These are phyloP conservation scores for Trichacis sp. DNA, from an alignment of 2,888 invertebrate genomes.

Conservation along the genomic window DNA sequence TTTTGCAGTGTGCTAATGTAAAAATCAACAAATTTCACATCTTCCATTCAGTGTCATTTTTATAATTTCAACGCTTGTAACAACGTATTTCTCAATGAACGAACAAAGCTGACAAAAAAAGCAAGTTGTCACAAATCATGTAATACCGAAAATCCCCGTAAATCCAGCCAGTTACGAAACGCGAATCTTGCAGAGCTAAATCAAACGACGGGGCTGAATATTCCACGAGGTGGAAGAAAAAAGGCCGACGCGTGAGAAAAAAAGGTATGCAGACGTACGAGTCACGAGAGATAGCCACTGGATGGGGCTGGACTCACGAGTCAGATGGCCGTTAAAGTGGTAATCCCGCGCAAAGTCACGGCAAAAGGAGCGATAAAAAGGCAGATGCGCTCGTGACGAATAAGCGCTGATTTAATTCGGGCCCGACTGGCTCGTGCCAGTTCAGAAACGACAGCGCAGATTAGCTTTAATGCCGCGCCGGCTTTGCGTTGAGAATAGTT, in stretches of 20 bases:
- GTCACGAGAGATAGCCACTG: slow-evolving; percentile 8
- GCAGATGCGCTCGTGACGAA: slow-evolving; percentile 51
- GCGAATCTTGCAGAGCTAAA: slow-evolving; percentile 18
- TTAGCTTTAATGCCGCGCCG: slow-evolving; percentile 55
- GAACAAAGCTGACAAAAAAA: too few relatives aligned
- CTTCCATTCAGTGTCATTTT: too few relatives aligned
- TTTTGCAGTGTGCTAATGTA: too few relatives aligned
- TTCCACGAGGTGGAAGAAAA: slow-evolving; percentile 20
- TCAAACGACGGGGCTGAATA: slow-evolving; percentile 23
- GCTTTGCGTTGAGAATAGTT: slow-evolving; percentile 51
- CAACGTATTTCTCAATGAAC: too few relatives aligned
- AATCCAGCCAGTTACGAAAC: slow-evolving; percentile 24
- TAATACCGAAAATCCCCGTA: slow-evolving; percentile 31
- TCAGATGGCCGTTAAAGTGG: slow-evolving; percentile 43
- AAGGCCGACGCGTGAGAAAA: neutral
- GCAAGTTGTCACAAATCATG: too few relatives aligned
- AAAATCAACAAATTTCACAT: too few relatives aligned
- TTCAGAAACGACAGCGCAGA: slow-evolving; percentile 50
- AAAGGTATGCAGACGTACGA: neutral
- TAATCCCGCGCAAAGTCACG: slow-evolving; percentile 40
- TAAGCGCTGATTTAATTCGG: slow-evolving; percentile 61
- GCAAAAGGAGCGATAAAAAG: slow-evolving; percentile 37
- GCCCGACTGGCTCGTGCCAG: slow-evolving; percentile 48
- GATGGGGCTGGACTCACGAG: slow-evolving; percentile 30
- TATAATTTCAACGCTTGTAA: too few relatives aligned